Evolutionary conservation across 2,888 invertebrate species (phyloP).

Genomic region (Stomorhina lunata): DNA sequence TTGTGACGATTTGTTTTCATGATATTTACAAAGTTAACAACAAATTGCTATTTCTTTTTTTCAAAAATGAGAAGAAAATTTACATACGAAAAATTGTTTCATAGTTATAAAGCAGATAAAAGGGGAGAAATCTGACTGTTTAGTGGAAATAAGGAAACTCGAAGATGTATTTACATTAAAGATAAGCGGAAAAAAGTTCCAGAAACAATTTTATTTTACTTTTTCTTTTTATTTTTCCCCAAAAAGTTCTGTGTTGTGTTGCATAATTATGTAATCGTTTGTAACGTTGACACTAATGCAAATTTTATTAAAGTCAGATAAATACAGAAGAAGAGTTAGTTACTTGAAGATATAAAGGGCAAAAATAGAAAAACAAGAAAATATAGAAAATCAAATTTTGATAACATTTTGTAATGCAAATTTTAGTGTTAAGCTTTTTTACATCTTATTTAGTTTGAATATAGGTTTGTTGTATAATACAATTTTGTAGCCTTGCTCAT

Average conservation of each 20-base stretch:
- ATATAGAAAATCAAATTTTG: neutral
- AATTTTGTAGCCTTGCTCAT: too few species aligned
- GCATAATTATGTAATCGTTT: constrained; percentile 9
- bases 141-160: neutral
- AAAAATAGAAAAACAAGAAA: neutral
- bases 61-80: neutral
- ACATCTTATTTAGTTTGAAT: too few species aligned
- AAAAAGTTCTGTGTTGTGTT: neutral
- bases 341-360: neutral
- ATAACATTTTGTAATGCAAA: neutral
- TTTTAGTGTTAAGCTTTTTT: neutral
- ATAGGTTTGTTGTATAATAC: too few species aligned
- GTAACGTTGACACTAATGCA: constrained; percentile 8
- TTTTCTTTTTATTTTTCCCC: neutral
- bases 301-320: neutral
- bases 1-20: constrained; percentile 56
- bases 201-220: neutral
- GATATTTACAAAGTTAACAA: constrained; percentile 53
- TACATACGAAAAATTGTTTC: too few species aligned
- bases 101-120: neutral
- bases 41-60: constrained; percentile 47
- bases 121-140: neutral
- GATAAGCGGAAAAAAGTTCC: neutral
- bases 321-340: neutral
- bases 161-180: neutral